These are phyloP conservation scores for Lineus longissimus DNA, from an alignment of 1,140 invertebrate species.

Conservation along the genomic window DNA sequence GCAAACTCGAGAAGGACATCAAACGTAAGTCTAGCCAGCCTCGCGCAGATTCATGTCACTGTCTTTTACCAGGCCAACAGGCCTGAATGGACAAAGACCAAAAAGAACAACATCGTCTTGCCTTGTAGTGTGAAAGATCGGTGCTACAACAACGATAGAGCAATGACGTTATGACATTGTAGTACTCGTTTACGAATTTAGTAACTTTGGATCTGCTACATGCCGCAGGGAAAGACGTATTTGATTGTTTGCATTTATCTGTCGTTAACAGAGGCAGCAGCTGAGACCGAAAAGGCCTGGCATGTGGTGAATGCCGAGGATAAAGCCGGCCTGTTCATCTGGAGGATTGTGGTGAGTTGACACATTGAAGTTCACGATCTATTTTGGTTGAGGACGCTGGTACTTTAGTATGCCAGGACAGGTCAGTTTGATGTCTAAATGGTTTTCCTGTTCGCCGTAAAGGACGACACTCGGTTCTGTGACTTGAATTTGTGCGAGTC, in stretches of 20 bases:
- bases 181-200: no score
- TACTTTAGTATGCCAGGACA: no score
- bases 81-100: no score
- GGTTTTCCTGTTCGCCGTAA: neutral
- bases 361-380: neutral
- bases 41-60: no score
- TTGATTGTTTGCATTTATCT: no score
- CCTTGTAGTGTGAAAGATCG: no score
- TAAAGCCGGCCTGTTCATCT: conserved; percentile 51
- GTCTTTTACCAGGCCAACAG: no score
- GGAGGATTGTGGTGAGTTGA: conserved; percentile 54
- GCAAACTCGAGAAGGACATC: conserved; percentile 36
- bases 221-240: no score
- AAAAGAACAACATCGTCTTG: no score
- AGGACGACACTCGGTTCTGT: neutral
- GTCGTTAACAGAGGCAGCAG: conserved; percentile 38
- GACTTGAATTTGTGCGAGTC: conserved; percentile 20
- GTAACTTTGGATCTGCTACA: no score
- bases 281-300: conserved; percentile 49
- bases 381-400: conserved; percentile 8
- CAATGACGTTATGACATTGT: no score
- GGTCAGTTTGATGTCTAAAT: neutral
- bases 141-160: no score
- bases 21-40: conserved; percentile 36
- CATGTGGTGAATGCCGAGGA: conserved; percentile 41